Base-by-base conservation (phyloP, 2,113 vertebrate species). In the Rhinogobius similis region DNA sequence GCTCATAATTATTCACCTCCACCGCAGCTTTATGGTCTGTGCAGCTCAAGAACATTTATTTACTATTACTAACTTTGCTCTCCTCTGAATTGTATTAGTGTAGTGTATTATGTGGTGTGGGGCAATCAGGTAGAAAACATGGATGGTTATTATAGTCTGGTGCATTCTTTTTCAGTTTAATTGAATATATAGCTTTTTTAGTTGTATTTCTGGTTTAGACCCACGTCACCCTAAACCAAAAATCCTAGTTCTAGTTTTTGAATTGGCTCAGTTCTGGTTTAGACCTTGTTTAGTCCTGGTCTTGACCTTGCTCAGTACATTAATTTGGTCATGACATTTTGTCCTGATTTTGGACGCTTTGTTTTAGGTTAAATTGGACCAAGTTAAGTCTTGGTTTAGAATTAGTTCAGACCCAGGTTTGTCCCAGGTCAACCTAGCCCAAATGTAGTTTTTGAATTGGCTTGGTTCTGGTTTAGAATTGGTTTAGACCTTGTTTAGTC, bases 1-100 rank as follows among this genome's bases (percentile, higher is more conserved):
- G 36, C 62, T 68, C 67, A 44, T 26, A 71, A 73, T 72, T 68
- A 65, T 72, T 67, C 77, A 62, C 63, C 67, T 11, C 52, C 0
- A 13, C 36, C 55, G 65, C 67, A 44, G 43, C 63, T 69, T 55
- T 36, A 63, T 43, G 53, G 65, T 62, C 62, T 55, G 59, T 11
- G 36, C 41, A 32, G 73, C 24, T 67, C 41, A 16, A 5, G 11
- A 36, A 39, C 5, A 0, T 56, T 73, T 50, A 61, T 61, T 61
- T n/a, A 61, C 29, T 61, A 61, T 50, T 21, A 21, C 46, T 50
- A 50, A 50, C 46, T 50, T 50, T 50, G 46, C 44, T 9, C 44
- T 6, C 6, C 20, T n/a, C 46, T n/a, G 46, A 50, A 10, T 50
- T 9, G 46, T 50, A 21, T 21, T n/a, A 9, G 46, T 20, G 10